Evolutionary conservation across 2,113 vertebrate genomes (phyloP), one percentile per base, ranked within the genome.

Genomic region (Rhynchomys soricoides): DNA sequence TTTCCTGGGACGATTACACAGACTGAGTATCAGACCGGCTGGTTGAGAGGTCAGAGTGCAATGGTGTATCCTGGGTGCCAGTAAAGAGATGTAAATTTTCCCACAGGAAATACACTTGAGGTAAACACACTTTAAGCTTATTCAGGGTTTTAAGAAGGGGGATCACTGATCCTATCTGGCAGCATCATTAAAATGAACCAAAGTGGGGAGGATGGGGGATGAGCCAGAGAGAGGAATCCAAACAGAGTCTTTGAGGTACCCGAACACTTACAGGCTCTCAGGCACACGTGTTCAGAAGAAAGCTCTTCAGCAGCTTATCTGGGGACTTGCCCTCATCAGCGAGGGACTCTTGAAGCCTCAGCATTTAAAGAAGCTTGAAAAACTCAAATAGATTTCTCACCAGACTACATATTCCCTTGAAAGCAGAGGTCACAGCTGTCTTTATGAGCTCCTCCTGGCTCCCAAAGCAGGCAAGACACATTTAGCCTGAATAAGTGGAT

Each of bases 1-100:
- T n/a, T 96, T 96, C 95, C 91, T 91, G 55, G 78, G 87, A 85
- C 68, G 21, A 45, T 52, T 91, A 70, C 86, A 73, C 62, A 93
- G 78, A 59, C 68, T 48, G 37, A 62, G 26, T 12, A 50, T 37
- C 29, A 83, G 66, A 85, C 5, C 5, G 55, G 34, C 45, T 55
- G 73, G 81, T n/a, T 77, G 86, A 92, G 6, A 93, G 78, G 40
- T 89, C 52, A 91, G 74, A 86, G 50, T 62, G 57, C 45, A 94
- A 85, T 10, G 93, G 81, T 86, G 77, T 11, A 74, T 34, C 21
- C 10, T 3, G 0, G 16, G 75, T 79, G 89, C 77, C 85, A 74
- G 48, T 2, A 22, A 75, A 89, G 66, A 97, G 34, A 89, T 57
- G 52, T 90, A 90, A 89, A 26, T 71, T 85, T 95, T 68, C 78